phyloP scores from a whole-genome alignment of 2,797 vertebrate genomes.

The Loriculus beryllinus region DNA sequence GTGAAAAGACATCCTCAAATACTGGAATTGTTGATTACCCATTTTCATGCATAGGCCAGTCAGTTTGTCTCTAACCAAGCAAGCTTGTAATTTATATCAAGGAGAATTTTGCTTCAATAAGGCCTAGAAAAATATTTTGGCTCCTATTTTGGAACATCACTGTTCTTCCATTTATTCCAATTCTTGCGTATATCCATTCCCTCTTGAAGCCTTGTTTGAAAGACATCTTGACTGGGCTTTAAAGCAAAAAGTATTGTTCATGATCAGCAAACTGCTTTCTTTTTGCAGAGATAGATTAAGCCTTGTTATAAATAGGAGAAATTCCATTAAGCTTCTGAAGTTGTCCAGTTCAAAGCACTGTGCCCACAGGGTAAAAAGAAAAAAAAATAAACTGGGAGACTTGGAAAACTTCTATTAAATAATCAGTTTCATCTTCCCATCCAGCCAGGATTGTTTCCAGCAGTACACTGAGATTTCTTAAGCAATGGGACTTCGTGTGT shows the following conservation, averaged over 20 bases:
- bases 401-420: constrained; percentile 50
- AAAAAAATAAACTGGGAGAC: not conserved
- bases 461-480: constrained; percentile 22
- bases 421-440: constrained; percentile 36
- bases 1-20: not conserved
- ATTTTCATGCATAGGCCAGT: not conserved
- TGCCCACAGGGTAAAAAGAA: constrained; percentile 18
- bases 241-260: not conserved
- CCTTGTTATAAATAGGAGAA: constrained; percentile 4
- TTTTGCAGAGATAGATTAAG: not conserved
- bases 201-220: not conserved
- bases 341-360: constrained; percentile 49
- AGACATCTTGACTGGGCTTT: not conserved
- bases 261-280: not conserved
- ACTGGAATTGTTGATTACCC: not conserved
- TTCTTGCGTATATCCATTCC: not conserved
- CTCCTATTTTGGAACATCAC: not conserved
- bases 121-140: not conserved
- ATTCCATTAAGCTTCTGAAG: constrained; percentile 29
- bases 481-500: constrained; percentile 15
- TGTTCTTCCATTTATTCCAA: not conserved
- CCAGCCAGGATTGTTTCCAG: constrained; percentile 37
- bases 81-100: not conserved
- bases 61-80: not conserved
- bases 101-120: not conserved